These are phyloP conservation scores for Ditylenchus weischeri DNA, from an alignment of 2,888 invertebrate species.

Conservation along the genomic window DNA sequence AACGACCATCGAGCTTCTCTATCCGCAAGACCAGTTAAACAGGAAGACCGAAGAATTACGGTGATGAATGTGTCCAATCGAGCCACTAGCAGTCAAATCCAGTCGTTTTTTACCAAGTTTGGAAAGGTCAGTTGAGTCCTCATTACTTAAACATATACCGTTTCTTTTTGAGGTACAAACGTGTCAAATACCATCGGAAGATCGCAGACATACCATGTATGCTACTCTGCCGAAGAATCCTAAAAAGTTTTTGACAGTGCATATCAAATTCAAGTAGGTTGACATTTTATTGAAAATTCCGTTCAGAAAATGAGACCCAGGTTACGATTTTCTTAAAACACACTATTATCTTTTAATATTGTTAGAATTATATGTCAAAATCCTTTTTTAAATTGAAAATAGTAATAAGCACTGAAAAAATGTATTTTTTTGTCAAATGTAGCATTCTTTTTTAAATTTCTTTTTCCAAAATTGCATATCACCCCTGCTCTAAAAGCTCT, in stretches of 20 bases:
- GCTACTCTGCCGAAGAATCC: slow-evolving; percentile 50
- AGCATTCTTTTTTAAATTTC: too few species aligned
- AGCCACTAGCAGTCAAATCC: slow-evolving; percentile 55
- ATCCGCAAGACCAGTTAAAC: slow-evolving; percentile 10
- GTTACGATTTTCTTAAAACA: too few species aligned
- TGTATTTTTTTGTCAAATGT: too few species aligned
- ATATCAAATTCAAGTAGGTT: slow-evolving; percentile 52
- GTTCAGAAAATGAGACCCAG: too few species aligned
- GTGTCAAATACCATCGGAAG: slow-evolving; percentile 51
- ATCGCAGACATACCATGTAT: slow-evolving; percentile 45
- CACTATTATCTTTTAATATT: too few species aligned
- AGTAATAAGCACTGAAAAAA: too few species aligned
- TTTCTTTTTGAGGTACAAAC: slow-evolving; percentile 36
- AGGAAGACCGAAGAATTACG: slow-evolving; percentile 37
- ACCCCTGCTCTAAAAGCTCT: too few species aligned
- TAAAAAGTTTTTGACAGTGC: slow-evolving; percentile 48
- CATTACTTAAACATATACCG: neutral
- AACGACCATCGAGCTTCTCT: slow-evolving; percentile 10
- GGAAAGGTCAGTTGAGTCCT: slow-evolving; percentile 44
- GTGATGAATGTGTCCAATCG: slow-evolving; percentile 54
- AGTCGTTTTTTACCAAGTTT: slow-evolving; percentile 57
- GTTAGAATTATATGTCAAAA: too few species aligned
- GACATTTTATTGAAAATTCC: neutral
- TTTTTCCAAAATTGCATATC: too few species aligned
- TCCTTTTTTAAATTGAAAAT: too few species aligned